These are phyloP conservation scores for Megaceryle alcyon DNA, from an alignment of 2,797 vertebrate species.

Conservation along the genomic window DNA sequence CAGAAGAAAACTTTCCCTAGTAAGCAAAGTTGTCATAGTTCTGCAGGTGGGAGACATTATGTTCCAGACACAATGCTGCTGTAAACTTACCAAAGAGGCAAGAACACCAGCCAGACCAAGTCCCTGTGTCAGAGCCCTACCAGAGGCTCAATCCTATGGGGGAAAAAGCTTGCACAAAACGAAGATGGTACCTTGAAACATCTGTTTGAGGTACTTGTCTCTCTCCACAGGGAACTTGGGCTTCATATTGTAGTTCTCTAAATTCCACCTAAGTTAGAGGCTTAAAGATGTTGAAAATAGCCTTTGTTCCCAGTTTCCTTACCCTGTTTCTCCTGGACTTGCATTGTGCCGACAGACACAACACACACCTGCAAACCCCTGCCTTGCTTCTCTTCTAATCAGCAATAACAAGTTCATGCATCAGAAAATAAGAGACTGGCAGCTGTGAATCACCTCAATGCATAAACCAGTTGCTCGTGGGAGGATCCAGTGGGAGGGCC, in stretches of 20 bases:
- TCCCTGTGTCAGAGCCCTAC: neutral
- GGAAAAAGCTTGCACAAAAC: neutral
- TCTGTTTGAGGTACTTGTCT: neutral
- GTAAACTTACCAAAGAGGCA: slow-evolving; percentile 35
- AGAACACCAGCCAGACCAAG: neutral
- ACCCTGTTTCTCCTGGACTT: neutral
- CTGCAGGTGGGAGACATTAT: neutral
- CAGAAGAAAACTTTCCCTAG: neutral
- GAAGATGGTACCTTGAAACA: slow-evolving; percentile 3
- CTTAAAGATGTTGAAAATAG: slow-evolving; percentile 5
- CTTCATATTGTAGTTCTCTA: neutral
- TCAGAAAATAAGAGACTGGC: slow-evolving; percentile 22
- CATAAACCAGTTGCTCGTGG: neutral
- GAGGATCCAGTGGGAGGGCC: slow-evolving; percentile 46
- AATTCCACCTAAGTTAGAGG: neutral
- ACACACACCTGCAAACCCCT: neutral
- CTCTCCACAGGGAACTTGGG: neutral
- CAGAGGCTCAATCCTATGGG: neutral
- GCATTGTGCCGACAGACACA: neutral
- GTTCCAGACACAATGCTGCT: neutral
- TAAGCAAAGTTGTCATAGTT: neutral
- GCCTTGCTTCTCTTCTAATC: neutral
- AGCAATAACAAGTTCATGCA: neutral
- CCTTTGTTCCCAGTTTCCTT: neutral
- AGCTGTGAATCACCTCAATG: slow-evolving; percentile 32